These are phyloP conservation scores for cattle (Bos taurus) DNA, from an alignment of 2,113 vertebrate species.

Conservation along the genomic window ARS-UCD2.0 NC_037333.1:96162501-96163000, in stretches of 20 bases:
- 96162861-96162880: not conserved
- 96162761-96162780: not conserved
- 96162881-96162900: not conserved
- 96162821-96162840: not conserved
- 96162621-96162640: not conserved
- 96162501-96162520: not conserved
- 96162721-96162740: not conserved
- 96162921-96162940: not conserved
- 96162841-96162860: not conserved
- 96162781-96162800: not conserved
- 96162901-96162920: not conserved
- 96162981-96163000: not conserved
- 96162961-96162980: not conserved
- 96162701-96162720: not conserved
- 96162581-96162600: not conserved
- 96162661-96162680: not conserved
- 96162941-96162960: not conserved
- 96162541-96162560: not conserved
- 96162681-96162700: not conserved
- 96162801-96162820: not conserved
- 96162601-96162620: not conserved
- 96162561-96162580: not conserved
- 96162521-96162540: not conserved
- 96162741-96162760: not conserved
- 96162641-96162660: not conserved